Evolutionary conservation across 2,797 vertebrate genomes (phyloP), one percentile per base, ranked within the genome.

Genomic region (Scolopax bukidnonensis): DNA sequence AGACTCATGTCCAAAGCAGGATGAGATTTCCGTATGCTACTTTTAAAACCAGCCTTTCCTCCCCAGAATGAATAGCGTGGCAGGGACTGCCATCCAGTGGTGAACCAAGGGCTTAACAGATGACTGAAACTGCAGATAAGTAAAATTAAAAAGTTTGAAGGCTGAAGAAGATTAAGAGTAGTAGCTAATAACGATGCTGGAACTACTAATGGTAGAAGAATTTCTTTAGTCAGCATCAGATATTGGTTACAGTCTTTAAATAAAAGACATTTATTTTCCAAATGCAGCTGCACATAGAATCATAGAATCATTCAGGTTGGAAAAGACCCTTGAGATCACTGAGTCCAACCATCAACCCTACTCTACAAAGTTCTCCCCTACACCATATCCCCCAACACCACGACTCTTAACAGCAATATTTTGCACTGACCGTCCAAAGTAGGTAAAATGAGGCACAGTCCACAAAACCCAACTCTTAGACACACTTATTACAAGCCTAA

Each of bases 41-140:
- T 48, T 79, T 47, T 36, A 48, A 51, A 90, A 23, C 6, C 33
- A 33, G 75, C 4, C 28, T 83, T 81, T 12, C 54, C 30, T 36
- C 68, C 61, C 7, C 17, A 30, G 63, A 21, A 14, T 1, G 4
- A 74, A 93, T 79, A 87, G 48, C 5, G 0, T 90, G 91, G 96
- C 84, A 80, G 27, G 36, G 64, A 80, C 86, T 94, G 96, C 95
- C 96, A 95, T 59, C 96, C 71, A 85, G 94, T 75, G 96, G 94
- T 27, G n/a, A 90, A 38, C 2, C 45, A 36, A 19, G 6, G 43
- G 41, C 23, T 78, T 56, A 33, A 28, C 81, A 80, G 38, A 21
- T 9, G 9, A 25, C 8, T 67, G 38, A 76, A 78, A 38, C 40
- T 27, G 48, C 68, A 84, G 28, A 23, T 20, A 40, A 0, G 1